Evolutionary conservation across 2,888 invertebrate species (phyloP), one percentile per base, ranked within the genome.

Genomic region (Drosophila melanosoma): DNA sequence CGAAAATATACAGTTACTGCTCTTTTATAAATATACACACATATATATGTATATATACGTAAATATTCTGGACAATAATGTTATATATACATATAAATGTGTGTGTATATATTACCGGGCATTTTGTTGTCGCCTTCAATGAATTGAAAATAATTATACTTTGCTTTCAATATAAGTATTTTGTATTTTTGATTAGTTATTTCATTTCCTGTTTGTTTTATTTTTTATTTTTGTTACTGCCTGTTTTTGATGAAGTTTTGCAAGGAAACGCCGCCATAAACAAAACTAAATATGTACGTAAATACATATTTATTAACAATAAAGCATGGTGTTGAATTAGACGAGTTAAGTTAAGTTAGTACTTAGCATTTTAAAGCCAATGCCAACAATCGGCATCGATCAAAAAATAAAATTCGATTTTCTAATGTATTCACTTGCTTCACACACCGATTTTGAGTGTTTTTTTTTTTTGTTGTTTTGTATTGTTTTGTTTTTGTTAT

Each of bases 1-100:
- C 89, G 89, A 85, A 85, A 85, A 85, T 85, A 88, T 88, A 88
- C 84, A 88, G 58, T 87, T 84, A 87, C 77, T 80, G 69, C 64
- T 67, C 58, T 75, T 76, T 70, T 66, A 68, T 66, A 75, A 59
- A 68, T 59, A 69, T 58, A 75, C 40, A 69, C 65, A 69, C 65
- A 40, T 26, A 59, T 33, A 66, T 33, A 74, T 40, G 56, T 36
- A 62, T 80, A 51, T 42, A 65, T 32, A 74, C 38, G 49, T 58
- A 61, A 76, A 69, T 70, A 71, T 56, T 20, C 57, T 80, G 81
- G 77, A 83, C 87, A 83, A 83, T 86, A 84, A 73, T 59, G 62
- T 45, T 66, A 42, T 59, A 33, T 52, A 63, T 69, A 52, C 38
- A 66, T 54, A 38, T 67, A 56, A 45, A 62, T 74, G 38, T 81